Evolutionary conservation across 2,888 invertebrate genomes (phyloP), one percentile per base, ranked within the genome.

Genomic region (Notocelia uddmanniana): DNA sequence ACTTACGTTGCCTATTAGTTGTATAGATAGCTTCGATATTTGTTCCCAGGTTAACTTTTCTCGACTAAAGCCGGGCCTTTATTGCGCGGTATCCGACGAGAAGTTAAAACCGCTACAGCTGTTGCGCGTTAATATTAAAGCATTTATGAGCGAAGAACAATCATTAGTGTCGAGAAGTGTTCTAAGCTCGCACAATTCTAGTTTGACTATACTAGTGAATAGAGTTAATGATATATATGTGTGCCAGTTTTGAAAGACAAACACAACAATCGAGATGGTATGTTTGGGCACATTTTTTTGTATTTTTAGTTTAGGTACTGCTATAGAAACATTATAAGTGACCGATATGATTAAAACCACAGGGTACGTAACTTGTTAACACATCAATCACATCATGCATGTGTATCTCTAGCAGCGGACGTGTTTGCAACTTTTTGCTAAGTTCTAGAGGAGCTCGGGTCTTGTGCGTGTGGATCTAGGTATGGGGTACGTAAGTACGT

Each of bases 31-130:
- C 72, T 62, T 50, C 37, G 62, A 62, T 72, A 68, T 68, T 68
- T 68, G 72, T 68, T 62, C 68, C 8, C 13, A 55, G 60, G 62
- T 68, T 68, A 72, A 72, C 67, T 72, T 72, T 72, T 62, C 52
- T 45, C 58, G 31, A 37, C 45, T 62, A 31, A 58, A 60, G 54
- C 23, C 66, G 34, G 59, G 59, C 31, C 62, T 68, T 54, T 72
- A 67, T 71, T 48, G 48, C 37, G 23, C 50, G 57, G 55, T 62
- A 48, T 55, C 59, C 55, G 34, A 57, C 50, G 66, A 72, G 55
- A 71, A 72, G 60, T 72, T 70, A 72, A 72, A 72, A 68, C 57
- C 60, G 23, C 67, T 62, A 68, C 72, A 72, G 62, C 72, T 72
- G 72, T 68, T 72, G 21, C 71, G 21, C 13, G 67, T 19, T 60